phyloP scores from a whole-genome alignment of 2,888 invertebrate genomes.

The Peribatodes rhomboidaria region DNA sequence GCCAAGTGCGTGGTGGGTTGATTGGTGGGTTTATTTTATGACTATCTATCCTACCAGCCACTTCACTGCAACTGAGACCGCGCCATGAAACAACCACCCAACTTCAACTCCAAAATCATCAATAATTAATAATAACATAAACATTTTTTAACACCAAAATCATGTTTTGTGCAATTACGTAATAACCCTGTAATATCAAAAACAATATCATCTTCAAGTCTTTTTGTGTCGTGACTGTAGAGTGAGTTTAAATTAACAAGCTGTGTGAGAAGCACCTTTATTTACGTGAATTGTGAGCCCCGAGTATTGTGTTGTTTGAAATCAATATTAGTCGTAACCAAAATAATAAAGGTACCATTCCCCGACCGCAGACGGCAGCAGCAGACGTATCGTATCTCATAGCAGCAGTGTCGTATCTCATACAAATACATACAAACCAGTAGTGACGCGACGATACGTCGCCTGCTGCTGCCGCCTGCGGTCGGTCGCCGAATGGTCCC shows the following conservation, averaged over 20 bases:
- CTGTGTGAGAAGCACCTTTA: constrained; percentile 62
- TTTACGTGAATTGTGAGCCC: constrained; percentile 49
- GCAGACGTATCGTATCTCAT: no score
- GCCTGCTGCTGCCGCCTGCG: no score
- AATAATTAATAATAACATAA: constrained; percentile 36
- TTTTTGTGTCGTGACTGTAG: constrained; percentile 54
- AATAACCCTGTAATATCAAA: constrained; percentile 63
- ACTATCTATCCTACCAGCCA: not conserved
- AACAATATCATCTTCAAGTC: constrained; percentile 43
- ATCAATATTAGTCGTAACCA: not conserved
- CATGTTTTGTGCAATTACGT: constrained; percentile 43
- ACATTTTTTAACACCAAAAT: constrained; percentile 26
- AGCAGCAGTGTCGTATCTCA: no score
- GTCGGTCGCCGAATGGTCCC: no score
- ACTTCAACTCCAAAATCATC: constrained; percentile 22
- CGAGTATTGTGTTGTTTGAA: constrained; percentile 18
- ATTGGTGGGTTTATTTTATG: constrained; percentile 11
- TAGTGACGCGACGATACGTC: no score
- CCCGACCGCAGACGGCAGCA: no score
- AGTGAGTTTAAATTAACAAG: constrained; percentile 48
- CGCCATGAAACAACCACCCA: constrained; percentile 33
- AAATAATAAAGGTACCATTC: not conserved
- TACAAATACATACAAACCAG: no score
- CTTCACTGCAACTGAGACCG: constrained; percentile 15
- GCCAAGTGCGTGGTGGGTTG: constrained; percentile 13